A percentile compares a stretch with the other conserved stretches of the same genome.
These are phyloP conservation scores for Metacarcinus magister DNA, from an alignment of 2,888 invertebrate genomes.

Conservation along the genomic window DNA sequence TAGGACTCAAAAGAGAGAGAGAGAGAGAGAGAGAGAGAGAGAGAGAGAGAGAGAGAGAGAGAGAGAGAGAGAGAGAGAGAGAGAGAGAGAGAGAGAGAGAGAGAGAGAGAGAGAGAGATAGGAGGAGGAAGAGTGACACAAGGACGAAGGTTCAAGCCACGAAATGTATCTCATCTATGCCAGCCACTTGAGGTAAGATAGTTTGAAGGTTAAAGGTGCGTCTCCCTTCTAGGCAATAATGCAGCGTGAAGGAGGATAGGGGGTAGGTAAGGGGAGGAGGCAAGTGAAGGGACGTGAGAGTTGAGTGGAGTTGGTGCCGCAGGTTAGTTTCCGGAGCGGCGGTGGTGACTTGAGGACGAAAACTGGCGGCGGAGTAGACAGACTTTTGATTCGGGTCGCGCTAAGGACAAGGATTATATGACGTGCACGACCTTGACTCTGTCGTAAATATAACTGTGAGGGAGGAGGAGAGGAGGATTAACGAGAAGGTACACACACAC, in stretches of 20 bases:
- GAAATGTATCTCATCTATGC: not conserved
- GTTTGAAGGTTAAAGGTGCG: not conserved
- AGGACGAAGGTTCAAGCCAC: not conserved
- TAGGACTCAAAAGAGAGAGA: not conserved
- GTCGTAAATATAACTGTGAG: not conserved
- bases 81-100: too few relatives aligned
- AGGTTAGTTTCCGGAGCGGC: not conserved
- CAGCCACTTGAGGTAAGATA: not conserved
- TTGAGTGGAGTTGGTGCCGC: not conserved
- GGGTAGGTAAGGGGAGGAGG: not conserved
- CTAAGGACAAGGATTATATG: not conserved
- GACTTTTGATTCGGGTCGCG: not conserved
- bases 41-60: conserved; percentile 10
- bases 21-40: conserved; percentile 8
- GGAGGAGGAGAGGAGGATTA: too few relatives aligned
- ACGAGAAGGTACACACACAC: not conserved
- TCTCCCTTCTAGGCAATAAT: not conserved
- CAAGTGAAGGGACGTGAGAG: not conserved
- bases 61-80: too few relatives aligned
- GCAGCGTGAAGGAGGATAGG: not conserved
- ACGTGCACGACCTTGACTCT: not conserved
- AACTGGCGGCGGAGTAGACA: not conserved
- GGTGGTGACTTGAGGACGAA: not conserved
- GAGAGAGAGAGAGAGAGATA: not conserved
- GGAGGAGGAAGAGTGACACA: not conserved